Evolutionary conservation across 1,140 invertebrate species (phyloP).

Genomic region (Calephelis virginiensis): DNA sequence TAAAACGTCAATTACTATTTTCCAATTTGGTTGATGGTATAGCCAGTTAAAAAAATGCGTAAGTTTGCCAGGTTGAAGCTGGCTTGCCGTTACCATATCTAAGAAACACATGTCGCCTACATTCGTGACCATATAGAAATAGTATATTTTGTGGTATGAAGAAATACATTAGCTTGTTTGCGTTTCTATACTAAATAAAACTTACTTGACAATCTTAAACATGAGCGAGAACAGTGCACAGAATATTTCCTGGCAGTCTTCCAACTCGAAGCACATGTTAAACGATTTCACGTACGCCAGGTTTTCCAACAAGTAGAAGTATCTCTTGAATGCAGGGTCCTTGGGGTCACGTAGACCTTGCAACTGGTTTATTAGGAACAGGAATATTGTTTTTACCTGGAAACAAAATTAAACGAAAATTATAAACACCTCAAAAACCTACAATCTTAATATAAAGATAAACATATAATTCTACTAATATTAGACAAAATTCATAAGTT

Average conservation of each 20-base stretch:
- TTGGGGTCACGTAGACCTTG: conserved; percentile 96
- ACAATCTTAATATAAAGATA: no score
- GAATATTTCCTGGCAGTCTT: conserved; percentile 98
- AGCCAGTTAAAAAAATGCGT: no score
- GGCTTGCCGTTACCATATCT: no score
- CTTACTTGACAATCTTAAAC: conserved; percentile 97
- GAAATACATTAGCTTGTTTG: not conserved
- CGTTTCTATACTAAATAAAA: conserved; percentile 29
- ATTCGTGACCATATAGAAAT: no score
- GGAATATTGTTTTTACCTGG: conserved; percentile 90
- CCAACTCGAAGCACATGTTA: conserved; percentile 98
- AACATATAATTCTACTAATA: no score
- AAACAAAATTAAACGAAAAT: conserved; percentile 3
- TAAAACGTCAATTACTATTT: no score
- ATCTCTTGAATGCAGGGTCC: conserved; percentile 97
- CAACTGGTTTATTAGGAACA: conserved; percentile 97
- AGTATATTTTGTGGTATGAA: no score
- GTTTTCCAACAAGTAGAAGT: conserved; percentile 97
- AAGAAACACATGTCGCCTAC: no score
- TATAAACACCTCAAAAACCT: not conserved
- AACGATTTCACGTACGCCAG: conserved; percentile 99
- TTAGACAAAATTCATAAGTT: no score
- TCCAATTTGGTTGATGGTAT: no score
- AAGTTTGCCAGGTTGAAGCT: no score
- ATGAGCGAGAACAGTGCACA: conserved; percentile 96